Evolutionary conservation across 2,888 invertebrate species (phyloP).

Genomic region (Scaptomyza caliginosa): DNA sequence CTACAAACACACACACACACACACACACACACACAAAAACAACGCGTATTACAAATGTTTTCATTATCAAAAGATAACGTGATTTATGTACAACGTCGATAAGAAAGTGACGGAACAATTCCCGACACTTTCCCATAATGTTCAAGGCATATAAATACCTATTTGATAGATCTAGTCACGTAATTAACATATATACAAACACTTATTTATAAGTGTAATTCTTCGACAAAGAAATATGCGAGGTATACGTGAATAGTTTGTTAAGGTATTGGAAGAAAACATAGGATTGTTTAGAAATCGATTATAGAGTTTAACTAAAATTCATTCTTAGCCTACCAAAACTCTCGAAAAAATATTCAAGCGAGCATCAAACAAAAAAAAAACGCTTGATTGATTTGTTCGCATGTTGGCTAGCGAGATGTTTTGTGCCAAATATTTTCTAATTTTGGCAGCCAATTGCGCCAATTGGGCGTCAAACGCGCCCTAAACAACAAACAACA

Average conservation of each 20-base stretch:
- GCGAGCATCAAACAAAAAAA: neutral
- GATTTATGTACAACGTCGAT: conserved; percentile 46
- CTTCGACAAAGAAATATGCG: conserved; percentile 31
- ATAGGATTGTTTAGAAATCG: neutral
- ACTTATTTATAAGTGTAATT: conserved; percentile 15
- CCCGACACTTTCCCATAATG: conserved; percentile 50
- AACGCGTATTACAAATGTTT: conserved; percentile 64
- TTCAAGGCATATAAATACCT: conserved; percentile 3
- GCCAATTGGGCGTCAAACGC: conserved; percentile 62
- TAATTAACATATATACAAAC: conserved; percentile 42
- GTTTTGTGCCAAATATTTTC: conserved; percentile 51
- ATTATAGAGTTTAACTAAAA: neutral
- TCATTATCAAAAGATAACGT: conserved; percentile 54
- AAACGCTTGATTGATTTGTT: conserved; percentile 64
- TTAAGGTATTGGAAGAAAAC: neutral
- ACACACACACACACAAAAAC: conserved; percentile 5
- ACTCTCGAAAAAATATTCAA: neutral
- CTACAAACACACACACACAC: conserved; percentile 47
- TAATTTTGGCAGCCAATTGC: conserved; percentile 56
- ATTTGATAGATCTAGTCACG: conserved; percentile 55
- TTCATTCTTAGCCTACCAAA: neutral
- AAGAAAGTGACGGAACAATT: conserved; percentile 39
- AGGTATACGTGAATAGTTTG: conserved; percentile 43
- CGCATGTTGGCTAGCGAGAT: conserved; percentile 21
- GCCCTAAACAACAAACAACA: conserved; percentile 41